Percentiles rank a stretch among this genome's conserved stretches.
These are phyloP conservation scores for Amblyornis subalaris DNA, from an alignment of 2,113 vertebrate genomes.

Conservation along the genomic window DNA sequence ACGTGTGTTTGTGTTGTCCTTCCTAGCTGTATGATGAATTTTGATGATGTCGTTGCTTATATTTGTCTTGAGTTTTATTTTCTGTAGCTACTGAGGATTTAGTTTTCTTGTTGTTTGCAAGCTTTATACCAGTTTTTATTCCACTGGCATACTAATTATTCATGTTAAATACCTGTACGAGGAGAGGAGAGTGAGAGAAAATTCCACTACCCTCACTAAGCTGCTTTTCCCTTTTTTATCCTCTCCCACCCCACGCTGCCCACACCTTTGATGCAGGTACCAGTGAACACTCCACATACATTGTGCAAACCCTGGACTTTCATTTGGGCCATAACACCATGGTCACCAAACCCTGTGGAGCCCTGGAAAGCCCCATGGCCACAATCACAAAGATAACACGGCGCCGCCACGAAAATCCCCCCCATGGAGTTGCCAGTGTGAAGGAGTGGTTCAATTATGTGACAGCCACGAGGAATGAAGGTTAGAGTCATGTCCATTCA, in stretches of 20 bases:
- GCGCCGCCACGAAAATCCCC: conserved; percentile 93
- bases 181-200: neutral
- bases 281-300: conserved; percentile 92
- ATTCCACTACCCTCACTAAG: neutral
- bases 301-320: conserved; percentile 96
- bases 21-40: neutral
- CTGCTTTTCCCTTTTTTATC: neutral
- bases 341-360: conserved; percentile 96
- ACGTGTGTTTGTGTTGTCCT: neutral
- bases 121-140: neutral
- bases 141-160: neutral
- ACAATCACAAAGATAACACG: conserved; percentile 98
- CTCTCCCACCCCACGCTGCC: accelerated
- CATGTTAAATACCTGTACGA: neutral
- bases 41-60: neutral
- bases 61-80: neutral
- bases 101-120: neutral
- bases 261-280: conserved; percentile 72
- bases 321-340: conserved; percentile 97
- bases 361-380: conserved; percentile 96
- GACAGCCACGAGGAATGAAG: conserved; percentile 96
- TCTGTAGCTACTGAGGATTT: neutral
- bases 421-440: conserved; percentile 93
- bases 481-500: conserved; percentile 51
- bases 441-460: conserved; percentile 99